Evolutionary conservation across 2,113 vertebrate genomes (phyloP), one percentile per base, ranked within the genome.

Genomic region (Onychostruthus taczanowskii): DNA sequence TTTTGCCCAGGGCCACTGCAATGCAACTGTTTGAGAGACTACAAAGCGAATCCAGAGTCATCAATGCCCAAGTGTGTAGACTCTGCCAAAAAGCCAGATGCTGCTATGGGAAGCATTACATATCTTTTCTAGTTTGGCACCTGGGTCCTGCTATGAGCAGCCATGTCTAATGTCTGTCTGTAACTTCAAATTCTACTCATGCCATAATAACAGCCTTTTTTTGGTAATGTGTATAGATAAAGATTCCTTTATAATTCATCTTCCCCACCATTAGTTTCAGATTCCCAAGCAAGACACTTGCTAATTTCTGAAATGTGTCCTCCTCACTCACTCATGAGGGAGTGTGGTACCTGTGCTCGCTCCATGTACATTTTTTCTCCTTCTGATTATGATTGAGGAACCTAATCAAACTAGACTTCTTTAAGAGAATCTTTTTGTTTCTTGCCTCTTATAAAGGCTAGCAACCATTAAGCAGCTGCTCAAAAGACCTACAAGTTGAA

Each of bases 11-110:
- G 75, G 87, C 92, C 62, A 63, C 66, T 69, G 75, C 70, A 77
- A 63, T 90, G 47, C 95, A 95, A 76, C 62, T 69, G 56, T 88
- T 55, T 55, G 87, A 87, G 84, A 47, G 33, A 70, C 53, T 66
- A 80, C 22, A n/a, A 75, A 96, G 83, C 80, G 96, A 95, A 96
- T 93, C 77, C 53, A 81, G 80, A 91, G 56, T 63, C 75, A 70
- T 88, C 85, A 79, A 85, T 81, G 67, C 89, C 83, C 92, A 68
- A 76, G 84, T 46, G 84, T 61, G 56, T 81, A 81, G 68, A 94
- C 56, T 78, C 63, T 97, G 95, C 97, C 98, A 97, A 96, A 95
- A 92, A 94, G 94, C 93, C 98, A 98, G 97, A 94, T 97, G 96
- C 74, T 88, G 90, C 74, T 49, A 20, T 81, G 80, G 95, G 90